Conservation (phyloP, 2,888 invertebrate genomes). For the Agrotis segetum region DNA sequence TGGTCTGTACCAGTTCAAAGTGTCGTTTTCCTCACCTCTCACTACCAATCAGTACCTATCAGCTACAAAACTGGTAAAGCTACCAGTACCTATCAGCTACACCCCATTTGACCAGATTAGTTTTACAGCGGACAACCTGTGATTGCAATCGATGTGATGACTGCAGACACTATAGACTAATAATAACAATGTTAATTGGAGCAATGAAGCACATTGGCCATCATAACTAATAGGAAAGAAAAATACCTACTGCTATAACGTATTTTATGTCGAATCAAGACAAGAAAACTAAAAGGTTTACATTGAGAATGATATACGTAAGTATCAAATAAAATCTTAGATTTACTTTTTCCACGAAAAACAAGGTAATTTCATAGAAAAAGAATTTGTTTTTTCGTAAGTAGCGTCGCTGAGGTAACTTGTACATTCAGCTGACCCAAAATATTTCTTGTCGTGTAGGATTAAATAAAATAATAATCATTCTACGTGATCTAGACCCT, state of each 20-base stretch:
- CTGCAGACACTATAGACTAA: no score
- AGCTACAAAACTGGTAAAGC: no score
- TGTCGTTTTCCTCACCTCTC: no score
- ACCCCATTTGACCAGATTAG: no score
- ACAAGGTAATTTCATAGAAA: conserved; percentile 1
- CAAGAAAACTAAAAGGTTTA: not conserved
- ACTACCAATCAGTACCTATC: no score
- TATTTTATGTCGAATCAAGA: not conserved
- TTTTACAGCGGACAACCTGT: no score
- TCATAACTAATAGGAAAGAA: no score
- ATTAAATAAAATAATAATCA: conserved; percentile 1
- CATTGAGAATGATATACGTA: not conserved
- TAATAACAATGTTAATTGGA: no score
- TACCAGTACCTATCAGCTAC: no score
- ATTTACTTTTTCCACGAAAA: conserved; percentile 13
- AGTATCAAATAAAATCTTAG: conserved; percentile 9
- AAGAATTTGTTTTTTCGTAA: conserved; percentile 7
- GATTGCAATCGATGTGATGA: no score
- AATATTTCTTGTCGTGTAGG: not conserved
- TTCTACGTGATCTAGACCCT: not conserved
- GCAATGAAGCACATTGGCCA: no score
- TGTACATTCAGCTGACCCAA: not conserved
- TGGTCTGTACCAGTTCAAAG: no score
- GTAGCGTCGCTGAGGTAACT: not conserved
- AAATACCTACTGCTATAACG: not conserved